Conservation (phyloP, 2,888 invertebrate species). For the Itoplectis maculator region DNA sequence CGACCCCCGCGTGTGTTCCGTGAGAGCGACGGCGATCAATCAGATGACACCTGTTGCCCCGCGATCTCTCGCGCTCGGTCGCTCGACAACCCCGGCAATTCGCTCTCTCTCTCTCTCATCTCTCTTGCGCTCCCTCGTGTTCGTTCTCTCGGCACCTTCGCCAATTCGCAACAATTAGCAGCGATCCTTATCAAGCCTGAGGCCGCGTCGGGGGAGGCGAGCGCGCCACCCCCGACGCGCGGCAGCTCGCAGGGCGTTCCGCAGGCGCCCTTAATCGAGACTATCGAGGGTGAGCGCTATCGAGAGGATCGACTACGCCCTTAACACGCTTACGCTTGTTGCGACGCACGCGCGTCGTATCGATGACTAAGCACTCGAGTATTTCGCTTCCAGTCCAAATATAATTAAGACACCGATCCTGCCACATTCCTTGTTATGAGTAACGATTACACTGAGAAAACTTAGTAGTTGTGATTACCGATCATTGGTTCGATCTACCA, state of each 20-base stretch:
- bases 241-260: slow-evolving; percentile 43
- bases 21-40: slow-evolving; percentile 82
- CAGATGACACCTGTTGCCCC: slow-evolving; percentile 85
- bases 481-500: too few relatives aligned
- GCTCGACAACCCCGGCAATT: neutral
- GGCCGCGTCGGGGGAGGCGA: slow-evolving; percentile 39
- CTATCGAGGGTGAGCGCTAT: slow-evolving; percentile 46
- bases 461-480: too few relatives aligned
- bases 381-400: neutral
- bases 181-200: slow-evolving; percentile 81
- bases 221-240: too few relatives aligned
- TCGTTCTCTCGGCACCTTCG: slow-evolving; percentile 82
- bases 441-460: neutral
- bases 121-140: too few relatives aligned
- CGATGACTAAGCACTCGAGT: slow-evolving; percentile 38
- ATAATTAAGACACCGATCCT: slow-evolving; percentile 13
- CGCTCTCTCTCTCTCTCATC: too few relatives aligned
- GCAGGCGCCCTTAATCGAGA: slow-evolving; percentile 47
- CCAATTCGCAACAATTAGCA: slow-evolving; percentile 83
- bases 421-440: neutral
- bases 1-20: slow-evolving; percentile 72
- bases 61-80: slow-evolving; percentile 51
- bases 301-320: slow-evolving; percentile 52
- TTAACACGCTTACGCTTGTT: slow-evolving; percentile 12
- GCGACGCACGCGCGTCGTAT: neutral